Percentiles rank a stretch among this genome's conserved stretches.
Evolutionary conservation across 2,888 invertebrate species (phyloP).

Genomic region (Diaprepes abbreviatus): DNA sequence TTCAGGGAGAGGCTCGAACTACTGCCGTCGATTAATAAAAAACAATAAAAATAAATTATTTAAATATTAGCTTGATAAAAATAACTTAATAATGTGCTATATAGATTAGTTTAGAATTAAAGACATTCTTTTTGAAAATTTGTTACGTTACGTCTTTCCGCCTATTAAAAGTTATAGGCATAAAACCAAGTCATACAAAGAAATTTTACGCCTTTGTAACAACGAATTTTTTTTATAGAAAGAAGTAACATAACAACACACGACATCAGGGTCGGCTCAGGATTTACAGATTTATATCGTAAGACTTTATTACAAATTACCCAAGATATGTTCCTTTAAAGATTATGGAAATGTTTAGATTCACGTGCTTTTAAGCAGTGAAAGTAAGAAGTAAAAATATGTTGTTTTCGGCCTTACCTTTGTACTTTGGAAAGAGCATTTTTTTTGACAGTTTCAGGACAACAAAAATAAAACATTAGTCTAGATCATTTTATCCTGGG

Average conservation of each 20-base stretch:
- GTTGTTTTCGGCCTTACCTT: too few species aligned
- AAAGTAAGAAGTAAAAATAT: too few species aligned
- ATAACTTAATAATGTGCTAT: constrained; percentile 2
- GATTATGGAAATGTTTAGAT: too few species aligned
- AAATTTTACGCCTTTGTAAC: neutral
- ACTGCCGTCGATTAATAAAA: constrained; percentile 46
- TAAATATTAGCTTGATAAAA: constrained; percentile 8
- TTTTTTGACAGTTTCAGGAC: too few species aligned
- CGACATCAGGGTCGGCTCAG: constrained; percentile 49
- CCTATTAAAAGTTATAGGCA: too few species aligned
- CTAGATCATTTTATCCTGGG: too few species aligned
- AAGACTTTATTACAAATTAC: too few species aligned
- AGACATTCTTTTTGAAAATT: neutral
- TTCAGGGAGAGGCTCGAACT: constrained; percentile 53
- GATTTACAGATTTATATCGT: too few species aligned
- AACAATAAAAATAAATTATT: constrained; percentile 40
- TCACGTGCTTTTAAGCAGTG: too few species aligned
- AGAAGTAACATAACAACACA: neutral
- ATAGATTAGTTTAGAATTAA: neutral
- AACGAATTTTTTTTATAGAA: constrained; percentile 4
- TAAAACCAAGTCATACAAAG: neutral
- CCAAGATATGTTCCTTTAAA: too few species aligned
- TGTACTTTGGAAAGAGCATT: too few species aligned
- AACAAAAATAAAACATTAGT: too few species aligned
- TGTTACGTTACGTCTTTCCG: neutral